Evolutionary conservation across 2,888 invertebrate species (phyloP).

Genomic region (Xanthorhoe designata): DNA sequence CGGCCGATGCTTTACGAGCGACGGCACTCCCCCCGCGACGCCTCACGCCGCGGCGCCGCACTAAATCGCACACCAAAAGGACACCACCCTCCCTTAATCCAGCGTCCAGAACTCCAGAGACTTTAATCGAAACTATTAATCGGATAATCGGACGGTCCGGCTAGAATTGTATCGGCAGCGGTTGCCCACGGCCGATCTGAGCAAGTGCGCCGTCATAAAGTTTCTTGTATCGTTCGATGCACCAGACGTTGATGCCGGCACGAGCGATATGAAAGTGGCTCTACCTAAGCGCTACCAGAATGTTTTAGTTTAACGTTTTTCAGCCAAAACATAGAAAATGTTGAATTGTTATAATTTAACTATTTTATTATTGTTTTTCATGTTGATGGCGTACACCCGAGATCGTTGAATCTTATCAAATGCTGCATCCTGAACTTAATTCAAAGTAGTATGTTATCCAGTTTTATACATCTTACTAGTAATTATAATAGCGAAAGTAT

Average conservation of each 20-base stretch:
- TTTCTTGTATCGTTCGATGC: slow-evolving; percentile 86
- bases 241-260: slow-evolving; percentile 81
- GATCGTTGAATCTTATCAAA: neutral
- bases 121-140: slow-evolving; percentile 82
- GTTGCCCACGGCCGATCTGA: slow-evolving; percentile 75
- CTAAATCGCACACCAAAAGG: slow-evolving; percentile 84
- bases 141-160: slow-evolving; percentile 80
- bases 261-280: slow-evolving; percentile 65
- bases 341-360: neutral
- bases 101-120: slow-evolving; percentile 73
- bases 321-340: slow-evolving; percentile 5
- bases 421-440: neutral
- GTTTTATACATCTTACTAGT: neutral
- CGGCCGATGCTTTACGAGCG: slow-evolving; percentile 85
- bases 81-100: slow-evolving; percentile 82
- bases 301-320: slow-evolving; percentile 4
- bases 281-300: slow-evolving; percentile 56
- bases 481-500: too few relatives aligned
- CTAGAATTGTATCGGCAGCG: slow-evolving; percentile 77
- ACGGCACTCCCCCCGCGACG: slow-evolving; percentile 78
- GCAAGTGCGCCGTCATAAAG: slow-evolving; percentile 84
- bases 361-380: neutral
- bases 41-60: slow-evolving; percentile 84
- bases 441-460: neutral
- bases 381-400: slow-evolving; percentile 4